A percentile compares a stretch with the other conserved stretches of the same genome.
phyloP scores from a whole-genome alignment of 2,113 vertebrate species.

The Mobula birostris region DNA sequence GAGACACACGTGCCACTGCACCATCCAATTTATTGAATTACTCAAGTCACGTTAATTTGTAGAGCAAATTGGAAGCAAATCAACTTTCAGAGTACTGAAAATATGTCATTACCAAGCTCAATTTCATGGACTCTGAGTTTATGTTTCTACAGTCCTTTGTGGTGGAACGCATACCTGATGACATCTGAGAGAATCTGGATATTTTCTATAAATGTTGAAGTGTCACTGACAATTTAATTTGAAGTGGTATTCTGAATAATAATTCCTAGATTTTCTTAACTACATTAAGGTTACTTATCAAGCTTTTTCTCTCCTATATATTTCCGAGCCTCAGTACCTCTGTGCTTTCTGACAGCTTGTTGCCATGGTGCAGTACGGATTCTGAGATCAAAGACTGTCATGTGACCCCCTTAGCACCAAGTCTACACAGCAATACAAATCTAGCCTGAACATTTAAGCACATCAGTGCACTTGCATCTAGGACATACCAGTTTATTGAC shows the following conservation, averaged over 20 bases:
- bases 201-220: background rate
- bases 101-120: no score
- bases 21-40: no score
- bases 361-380: constrained; percentile 33
- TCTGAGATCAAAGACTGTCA: background rate
- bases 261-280: background rate
- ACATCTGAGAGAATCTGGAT: background rate
- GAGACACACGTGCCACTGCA: no score
- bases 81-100: no score
- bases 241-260: background rate
- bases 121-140: background rate
- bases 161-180: background rate
- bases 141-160: background rate
- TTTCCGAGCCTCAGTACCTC: background rate
- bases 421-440: background rate
- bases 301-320: background rate
- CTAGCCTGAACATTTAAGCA: constrained; percentile 7
- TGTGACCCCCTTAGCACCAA: constrained; percentile 18
- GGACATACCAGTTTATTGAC: background rate
- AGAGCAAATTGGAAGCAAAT: no score
- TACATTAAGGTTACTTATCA: background rate
- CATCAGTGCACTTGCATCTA: background rate
- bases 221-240: background rate
- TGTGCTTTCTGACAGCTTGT: background rate
- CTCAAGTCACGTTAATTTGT: no score